Conservation (phyloP, 2,797 vertebrate species). For the Gymnocypris eckloni region DNA sequence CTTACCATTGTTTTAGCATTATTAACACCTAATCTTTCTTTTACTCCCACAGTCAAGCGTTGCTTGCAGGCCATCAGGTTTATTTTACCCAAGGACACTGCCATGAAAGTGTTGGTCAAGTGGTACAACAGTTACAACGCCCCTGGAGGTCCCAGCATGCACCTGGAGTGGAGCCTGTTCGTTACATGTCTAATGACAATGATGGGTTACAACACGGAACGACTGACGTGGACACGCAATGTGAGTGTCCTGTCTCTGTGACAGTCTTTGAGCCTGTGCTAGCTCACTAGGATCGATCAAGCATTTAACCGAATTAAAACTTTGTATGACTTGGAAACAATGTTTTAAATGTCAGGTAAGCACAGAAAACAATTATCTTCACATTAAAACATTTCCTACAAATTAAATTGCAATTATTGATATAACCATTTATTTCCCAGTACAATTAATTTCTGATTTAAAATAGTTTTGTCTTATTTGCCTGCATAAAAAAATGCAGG, state of each 20-base stretch:
- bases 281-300: background rate
- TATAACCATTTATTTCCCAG: background rate
- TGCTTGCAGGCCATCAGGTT: conserved; percentile 91
- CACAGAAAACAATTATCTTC: background rate
- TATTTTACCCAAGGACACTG: conserved; percentile 92
- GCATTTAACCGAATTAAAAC: background rate
- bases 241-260: conserved; percentile 76
- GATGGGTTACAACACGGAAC: conserved; percentile 98
- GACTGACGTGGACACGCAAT: conserved; percentile 89
- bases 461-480: background rate
- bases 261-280: background rate
- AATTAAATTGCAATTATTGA: background rate
- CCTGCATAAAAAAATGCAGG: background rate
- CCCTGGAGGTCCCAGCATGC: conserved; percentile 90
- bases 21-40: background rate
- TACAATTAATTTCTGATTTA: background rate
- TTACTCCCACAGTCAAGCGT: conserved; percentile 82
- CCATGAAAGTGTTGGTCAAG: conserved; percentile 93
- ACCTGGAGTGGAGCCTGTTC: conserved; percentile 94
- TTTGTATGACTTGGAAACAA: background rate
- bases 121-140: conserved; percentile 98
- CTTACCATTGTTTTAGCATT: background rate
- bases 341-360: background rate
- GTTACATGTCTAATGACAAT: conserved; percentile 94
- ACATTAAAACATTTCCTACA: background rate